Evolutionary conservation across 1,140 invertebrate species (phyloP).

Genomic region (Drosophila erecta): DNA sequence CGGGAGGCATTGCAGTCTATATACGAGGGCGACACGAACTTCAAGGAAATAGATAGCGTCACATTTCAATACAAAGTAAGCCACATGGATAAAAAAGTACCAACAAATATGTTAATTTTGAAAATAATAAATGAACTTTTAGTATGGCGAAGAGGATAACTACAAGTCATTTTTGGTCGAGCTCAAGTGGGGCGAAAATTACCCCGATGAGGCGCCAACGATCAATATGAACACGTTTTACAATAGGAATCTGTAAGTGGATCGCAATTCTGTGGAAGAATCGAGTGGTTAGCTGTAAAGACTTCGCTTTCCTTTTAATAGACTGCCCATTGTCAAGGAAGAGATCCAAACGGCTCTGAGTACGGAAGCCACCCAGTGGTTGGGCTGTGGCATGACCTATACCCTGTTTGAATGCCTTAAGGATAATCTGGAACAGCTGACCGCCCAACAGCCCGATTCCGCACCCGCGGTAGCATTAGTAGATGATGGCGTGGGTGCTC

Average conservation of each 20-base stretch:
- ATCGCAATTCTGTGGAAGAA: not conserved
- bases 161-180: conserved; percentile 94
- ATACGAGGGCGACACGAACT: conserved; percentile 95
- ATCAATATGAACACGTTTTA: conserved; percentile 97
- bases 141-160: conserved; percentile 94
- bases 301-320: conserved; percentile 77
- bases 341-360: conserved; percentile 88
- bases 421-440: conserved; percentile 91
- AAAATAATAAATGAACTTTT: conserved; percentile 70
- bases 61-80: conserved; percentile 96
- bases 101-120: not conserved
- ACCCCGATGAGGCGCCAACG: conserved; percentile 92
- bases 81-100: conserved; percentile 22
- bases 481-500: conserved; percentile 60
- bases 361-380: conserved; percentile 91
- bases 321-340: conserved; percentile 89
- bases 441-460: conserved; percentile 89
- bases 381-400: conserved; percentile 97
- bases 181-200: conserved; percentile 93
- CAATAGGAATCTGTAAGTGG: conserved; percentile 95
- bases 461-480: conserved; percentile 58
- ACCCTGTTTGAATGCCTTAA: conserved; percentile 96
- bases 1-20: conserved; percentile 96
- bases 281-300: not conserved
- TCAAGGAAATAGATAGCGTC: conserved; percentile 91